phyloP scores from a whole-genome alignment of 2,113 vertebrate species.

The Silurus asotus region DNA sequence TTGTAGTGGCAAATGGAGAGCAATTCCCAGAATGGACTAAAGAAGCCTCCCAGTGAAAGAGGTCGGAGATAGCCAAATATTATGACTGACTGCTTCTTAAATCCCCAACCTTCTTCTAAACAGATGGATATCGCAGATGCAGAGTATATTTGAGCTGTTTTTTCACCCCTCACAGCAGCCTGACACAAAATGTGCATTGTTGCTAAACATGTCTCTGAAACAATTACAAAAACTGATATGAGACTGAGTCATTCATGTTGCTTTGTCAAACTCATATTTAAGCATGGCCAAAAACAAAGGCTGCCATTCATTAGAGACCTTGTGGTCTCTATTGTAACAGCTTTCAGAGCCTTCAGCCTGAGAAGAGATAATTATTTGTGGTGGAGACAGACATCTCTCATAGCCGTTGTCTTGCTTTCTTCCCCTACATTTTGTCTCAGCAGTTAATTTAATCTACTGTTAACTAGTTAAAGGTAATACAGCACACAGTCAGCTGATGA shows the following conservation, averaged over 20 bases:
- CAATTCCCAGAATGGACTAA: constrained; percentile 86
- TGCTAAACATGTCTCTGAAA: constrained; percentile 50
- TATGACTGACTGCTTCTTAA: constrained; percentile 84
- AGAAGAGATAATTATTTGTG: constrained; percentile 47
- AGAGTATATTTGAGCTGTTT: constrained; percentile 48
- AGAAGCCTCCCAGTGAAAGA: constrained; percentile 83
- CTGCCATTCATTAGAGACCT: constrained; percentile 45
- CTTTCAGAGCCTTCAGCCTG: constrained; percentile 40
- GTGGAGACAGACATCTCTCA: constrained; percentile 44
- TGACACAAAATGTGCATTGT: constrained; percentile 50
- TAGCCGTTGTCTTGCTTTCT: constrained; percentile 40
- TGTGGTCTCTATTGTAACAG: constrained; percentile 49
- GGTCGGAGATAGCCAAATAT: constrained; percentile 77
- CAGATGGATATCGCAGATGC: constrained; percentile 58
- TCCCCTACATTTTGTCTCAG: constrained; percentile 4
- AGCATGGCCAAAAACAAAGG: constrained; percentile 47
- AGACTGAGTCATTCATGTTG: constrained; percentile 44
- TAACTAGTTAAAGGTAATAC: constrained; percentile 44
- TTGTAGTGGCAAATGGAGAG: constrained; percentile 73
- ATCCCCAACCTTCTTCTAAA: constrained; percentile 79
- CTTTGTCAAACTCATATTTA: constrained; percentile 47
- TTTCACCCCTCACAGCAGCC: constrained; percentile 48
- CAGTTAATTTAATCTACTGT: constrained; percentile 30
- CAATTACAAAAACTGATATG: constrained; percentile 47
- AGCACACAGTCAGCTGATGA: constrained; percentile 20